phyloP scores from a whole-genome alignment of 2,113 vertebrate species.

The Thamnophis sirtalis region DNA sequence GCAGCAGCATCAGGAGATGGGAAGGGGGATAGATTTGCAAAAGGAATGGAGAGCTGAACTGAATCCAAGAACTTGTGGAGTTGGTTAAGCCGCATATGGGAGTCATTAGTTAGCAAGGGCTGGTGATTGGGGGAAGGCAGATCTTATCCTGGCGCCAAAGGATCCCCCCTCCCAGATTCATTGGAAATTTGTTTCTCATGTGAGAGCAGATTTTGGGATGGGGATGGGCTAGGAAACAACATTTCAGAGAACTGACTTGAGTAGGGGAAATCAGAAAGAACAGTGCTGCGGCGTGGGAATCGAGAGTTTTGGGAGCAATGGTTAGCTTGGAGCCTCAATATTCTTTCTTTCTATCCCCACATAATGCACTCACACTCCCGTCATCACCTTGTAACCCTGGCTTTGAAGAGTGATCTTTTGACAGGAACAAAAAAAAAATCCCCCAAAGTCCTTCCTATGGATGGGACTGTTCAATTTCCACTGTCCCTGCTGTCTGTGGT shows the following conservation, averaged over 20 bases:
- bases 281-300: neutral
- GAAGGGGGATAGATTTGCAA: neutral
- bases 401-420: neutral
- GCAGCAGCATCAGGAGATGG: neutral
- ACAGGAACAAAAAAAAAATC: neutral
- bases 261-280: neutral
- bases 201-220: neutral
- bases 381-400: neutral
- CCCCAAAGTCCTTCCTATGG: neutral
- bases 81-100: conserved; percentile 32
- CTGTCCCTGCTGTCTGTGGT: neutral
- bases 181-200: conserved; percentile 8
- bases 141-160: conserved; percentile 16
- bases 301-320: neutral
- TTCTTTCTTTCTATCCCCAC: neutral
- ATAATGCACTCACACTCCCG: neutral
- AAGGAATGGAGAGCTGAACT: neutral
- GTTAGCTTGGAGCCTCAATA: neutral
- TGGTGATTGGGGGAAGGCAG: conserved; percentile 11
- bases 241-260: neutral
- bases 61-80: conserved; percentile 15
- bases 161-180: neutral
- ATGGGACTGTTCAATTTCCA: neutral
- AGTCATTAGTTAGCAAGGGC: conserved; percentile 21
- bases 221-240: neutral